Percentiles rank a stretch among this genome's conserved stretches.
These are phyloP conservation scores for Eriosoma lanigerum DNA, from an alignment of 1,140 invertebrate genomes.

Conservation along the genomic window DNA sequence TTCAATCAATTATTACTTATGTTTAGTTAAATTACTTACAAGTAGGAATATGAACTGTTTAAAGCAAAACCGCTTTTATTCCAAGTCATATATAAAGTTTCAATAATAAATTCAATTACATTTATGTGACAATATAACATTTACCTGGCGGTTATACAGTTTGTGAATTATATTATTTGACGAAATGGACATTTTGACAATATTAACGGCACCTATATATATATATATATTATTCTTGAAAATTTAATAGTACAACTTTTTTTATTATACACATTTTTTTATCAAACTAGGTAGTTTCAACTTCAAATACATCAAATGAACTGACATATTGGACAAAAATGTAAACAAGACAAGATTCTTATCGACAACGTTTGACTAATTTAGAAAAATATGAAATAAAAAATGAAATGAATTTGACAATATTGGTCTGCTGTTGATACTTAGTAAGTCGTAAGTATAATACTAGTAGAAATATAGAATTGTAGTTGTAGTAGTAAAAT, in stretches of 20 bases:
- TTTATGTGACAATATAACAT: no score
- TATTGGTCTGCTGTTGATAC: not conserved
- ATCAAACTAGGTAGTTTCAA: no score
- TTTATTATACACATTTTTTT: no score
- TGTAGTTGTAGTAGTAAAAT: not conserved
- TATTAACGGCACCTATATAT: no score
- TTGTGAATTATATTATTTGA: conserved; percentile 7
- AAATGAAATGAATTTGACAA: not conserved
- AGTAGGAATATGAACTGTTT: no score
- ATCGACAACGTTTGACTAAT: not conserved
- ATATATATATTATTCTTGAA: no score
- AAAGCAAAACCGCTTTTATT: no score
- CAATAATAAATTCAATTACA: no score
- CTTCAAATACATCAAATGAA: not conserved
- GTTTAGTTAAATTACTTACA: no score
- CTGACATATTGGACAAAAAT: not conserved
- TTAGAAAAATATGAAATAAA: not conserved
- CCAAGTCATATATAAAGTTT: no score
- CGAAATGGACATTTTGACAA: conserved; percentile 32
- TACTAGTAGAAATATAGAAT: not conserved
- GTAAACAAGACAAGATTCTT: not conserved
- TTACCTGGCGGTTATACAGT: conserved; percentile 32
- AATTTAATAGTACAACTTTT: no score
- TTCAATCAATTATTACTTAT: no score
- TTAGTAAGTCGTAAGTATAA: not conserved